Evolutionary conservation across 92 coral and sea anemone species (phyloP).

Genomic region (Zoanthus sociatus): DNA sequence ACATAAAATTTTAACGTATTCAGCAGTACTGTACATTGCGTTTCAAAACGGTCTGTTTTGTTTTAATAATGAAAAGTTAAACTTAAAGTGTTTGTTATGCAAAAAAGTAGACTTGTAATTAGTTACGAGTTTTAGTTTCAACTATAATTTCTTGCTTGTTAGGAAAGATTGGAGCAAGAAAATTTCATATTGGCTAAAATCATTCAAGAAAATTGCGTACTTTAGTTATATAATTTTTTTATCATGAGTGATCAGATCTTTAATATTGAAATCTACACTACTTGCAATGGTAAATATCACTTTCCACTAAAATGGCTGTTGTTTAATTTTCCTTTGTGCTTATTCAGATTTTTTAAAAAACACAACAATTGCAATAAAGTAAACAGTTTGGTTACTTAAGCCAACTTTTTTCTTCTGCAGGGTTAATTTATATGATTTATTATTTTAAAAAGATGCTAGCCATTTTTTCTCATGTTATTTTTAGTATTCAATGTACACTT

Average conservation of each 20-base stretch:
- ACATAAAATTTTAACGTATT: neutral
- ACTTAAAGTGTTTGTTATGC: constrained; percentile 31
- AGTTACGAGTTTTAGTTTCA: neutral
- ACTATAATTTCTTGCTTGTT: constrained; percentile 5
- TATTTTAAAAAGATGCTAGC: too few species aligned
- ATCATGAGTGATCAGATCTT: neutral
- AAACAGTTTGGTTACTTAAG: neutral
- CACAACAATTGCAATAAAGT: neutral
- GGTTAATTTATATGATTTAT: too few species aligned
- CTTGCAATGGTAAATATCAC: neutral
- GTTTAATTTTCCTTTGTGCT: constrained; percentile 1
- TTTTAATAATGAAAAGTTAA: neutral
- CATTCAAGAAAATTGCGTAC: neutral
- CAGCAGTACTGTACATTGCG: neutral
- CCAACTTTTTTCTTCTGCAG: neutral
- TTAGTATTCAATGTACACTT: too few species aligned
- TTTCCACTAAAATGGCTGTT: neutral
- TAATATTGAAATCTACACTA: neutral
- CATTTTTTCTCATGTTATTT: too few species aligned
- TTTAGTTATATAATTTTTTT: neutral
- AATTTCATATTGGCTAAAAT: neutral
- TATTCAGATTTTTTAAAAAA: neutral
- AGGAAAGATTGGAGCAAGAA: neutral
- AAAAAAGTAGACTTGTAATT: constrained; percentile 3
- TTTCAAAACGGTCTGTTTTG: neutral